phyloP scores from a whole-genome alignment of 2,888 invertebrate genomes.

The Rotaria macrura region DNA sequence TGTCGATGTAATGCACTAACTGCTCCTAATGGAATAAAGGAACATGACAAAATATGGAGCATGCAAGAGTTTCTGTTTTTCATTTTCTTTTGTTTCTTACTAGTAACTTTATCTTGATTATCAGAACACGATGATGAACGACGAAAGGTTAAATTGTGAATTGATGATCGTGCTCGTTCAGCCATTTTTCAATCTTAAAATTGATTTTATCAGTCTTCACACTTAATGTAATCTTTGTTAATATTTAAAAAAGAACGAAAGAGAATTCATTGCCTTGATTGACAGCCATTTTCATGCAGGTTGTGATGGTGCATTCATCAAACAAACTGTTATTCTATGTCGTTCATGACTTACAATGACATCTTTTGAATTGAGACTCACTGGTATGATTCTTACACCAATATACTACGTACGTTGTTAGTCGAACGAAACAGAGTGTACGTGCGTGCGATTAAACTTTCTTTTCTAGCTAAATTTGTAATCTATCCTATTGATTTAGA shows the following conservation, averaged over 20 bases:
- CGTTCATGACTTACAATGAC: background rate
- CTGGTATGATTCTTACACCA: background rate
- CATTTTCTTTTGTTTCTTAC: background rate
- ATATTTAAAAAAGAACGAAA: background rate
- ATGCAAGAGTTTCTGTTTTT: background rate
- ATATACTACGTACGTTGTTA: too few species aligned
- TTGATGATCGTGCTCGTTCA: background rate
- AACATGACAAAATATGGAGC: background rate
- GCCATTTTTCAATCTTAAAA: background rate
- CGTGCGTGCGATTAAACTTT: too few species aligned
- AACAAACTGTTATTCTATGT: background rate
- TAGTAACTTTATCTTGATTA: background rate
- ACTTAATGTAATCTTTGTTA: background rate
- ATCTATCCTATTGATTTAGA: too few species aligned
- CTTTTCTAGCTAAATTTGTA: too few species aligned
- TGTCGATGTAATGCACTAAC: background rate
- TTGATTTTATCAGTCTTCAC: too few species aligned
- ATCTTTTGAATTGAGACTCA: background rate
- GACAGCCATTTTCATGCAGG: background rate
- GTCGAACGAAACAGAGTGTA: too few species aligned
- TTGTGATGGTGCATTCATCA: background rate
- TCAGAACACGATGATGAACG: background rate
- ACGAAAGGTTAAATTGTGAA: background rate
- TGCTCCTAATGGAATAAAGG: background rate
- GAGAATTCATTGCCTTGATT: background rate